A percentile compares a stretch with the other conserved stretches of the same genome.
Conservation (phyloP, 1,140 invertebrate genomes). For the Pomacea maculata region DNA sequence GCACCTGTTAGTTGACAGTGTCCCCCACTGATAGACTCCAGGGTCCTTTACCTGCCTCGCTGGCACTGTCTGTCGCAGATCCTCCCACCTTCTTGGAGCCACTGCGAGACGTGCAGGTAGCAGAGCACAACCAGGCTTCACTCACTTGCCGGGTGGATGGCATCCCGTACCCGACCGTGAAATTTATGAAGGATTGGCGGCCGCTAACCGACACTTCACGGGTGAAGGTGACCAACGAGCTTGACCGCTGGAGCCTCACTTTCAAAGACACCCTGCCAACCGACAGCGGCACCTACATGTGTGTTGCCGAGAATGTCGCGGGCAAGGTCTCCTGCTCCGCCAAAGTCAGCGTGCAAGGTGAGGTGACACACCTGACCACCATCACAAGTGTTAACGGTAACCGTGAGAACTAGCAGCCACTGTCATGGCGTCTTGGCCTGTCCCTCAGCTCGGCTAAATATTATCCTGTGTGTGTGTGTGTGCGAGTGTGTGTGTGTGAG, state of each 20-base stretch:
- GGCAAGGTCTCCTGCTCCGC: slow-evolving; percentile 89
- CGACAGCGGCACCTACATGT: slow-evolving; percentile 93
- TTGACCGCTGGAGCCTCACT: slow-evolving; percentile 75
- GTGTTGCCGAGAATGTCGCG: slow-evolving; percentile 90
- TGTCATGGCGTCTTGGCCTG: no score
- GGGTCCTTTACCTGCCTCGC: no score
- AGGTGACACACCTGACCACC: slow-evolving; percentile 57
- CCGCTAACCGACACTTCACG: slow-evolving; percentile 54
- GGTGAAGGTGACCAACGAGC: slow-evolving; percentile 30
- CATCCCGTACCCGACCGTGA: slow-evolving; percentile 92
- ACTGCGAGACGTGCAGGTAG: slow-evolving; percentile 79
- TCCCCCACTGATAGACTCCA: no score
- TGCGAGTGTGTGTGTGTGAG: no score
- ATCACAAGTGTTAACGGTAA: no score
- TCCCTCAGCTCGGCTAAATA: no score
- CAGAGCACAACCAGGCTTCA: slow-evolving; percentile 73
- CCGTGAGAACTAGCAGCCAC: no score
- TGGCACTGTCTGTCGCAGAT: slow-evolving; percentile 68
- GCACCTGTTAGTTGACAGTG: no score
- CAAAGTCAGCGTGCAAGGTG: slow-evolving; percentile 91
- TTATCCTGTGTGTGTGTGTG: no score
- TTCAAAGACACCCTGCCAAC: slow-evolving; percentile 87
- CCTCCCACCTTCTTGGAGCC: slow-evolving; percentile 88
- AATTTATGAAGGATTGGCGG: slow-evolving; percentile 83
- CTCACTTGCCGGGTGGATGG: slow-evolving; percentile 89